phyloP scores from a whole-genome alignment of 2,888 invertebrate species.

The Latheticus oryzae region DNA sequence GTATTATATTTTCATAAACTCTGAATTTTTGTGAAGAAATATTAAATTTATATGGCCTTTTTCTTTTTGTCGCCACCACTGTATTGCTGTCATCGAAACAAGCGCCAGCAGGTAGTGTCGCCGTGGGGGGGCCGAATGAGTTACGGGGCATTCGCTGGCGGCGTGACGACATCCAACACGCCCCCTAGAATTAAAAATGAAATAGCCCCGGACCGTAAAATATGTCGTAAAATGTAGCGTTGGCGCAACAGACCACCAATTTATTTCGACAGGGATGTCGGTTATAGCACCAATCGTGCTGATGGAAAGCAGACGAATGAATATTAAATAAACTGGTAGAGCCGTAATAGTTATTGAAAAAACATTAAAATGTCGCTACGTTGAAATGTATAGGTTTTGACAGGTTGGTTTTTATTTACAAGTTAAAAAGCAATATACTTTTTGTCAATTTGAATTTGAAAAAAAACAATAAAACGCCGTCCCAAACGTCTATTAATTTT shows the following conservation, averaged over 20 bases:
- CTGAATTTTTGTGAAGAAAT: too few species aligned
- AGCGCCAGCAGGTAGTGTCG: slow-evolving; percentile 20
- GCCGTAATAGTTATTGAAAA: slow-evolving; percentile 7
- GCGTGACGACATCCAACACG: slow-evolving; percentile 44
- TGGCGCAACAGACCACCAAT: slow-evolving; percentile 32
- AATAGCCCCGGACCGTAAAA: slow-evolving; percentile 42
- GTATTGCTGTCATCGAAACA: not conserved
- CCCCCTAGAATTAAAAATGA: slow-evolving; percentile 45
- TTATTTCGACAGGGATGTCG: slow-evolving; percentile 25
- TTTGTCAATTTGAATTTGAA: too few species aligned
- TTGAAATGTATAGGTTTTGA: too few species aligned
- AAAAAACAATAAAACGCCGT: too few species aligned
- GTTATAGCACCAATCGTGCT: slow-evolving; percentile 16
- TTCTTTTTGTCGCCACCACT: slow-evolving; percentile 7
- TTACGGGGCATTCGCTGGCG: slow-evolving; percentile 41
- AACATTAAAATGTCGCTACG: not conserved
- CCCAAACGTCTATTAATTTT: too few species aligned
- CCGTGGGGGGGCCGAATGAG: slow-evolving; percentile 40
- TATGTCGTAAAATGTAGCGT: slow-evolving; percentile 43
- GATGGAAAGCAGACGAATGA: slow-evolving; percentile 17
- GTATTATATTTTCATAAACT: too few species aligned
- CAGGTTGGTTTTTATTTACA: too few species aligned
- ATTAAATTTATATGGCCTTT: too few species aligned
- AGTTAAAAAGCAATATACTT: too few species aligned
- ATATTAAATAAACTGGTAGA: slow-evolving; percentile 12